phyloP scores from a whole-genome alignment of 2,113 vertebrate genomes.

The Echinops telfairi region DNA sequence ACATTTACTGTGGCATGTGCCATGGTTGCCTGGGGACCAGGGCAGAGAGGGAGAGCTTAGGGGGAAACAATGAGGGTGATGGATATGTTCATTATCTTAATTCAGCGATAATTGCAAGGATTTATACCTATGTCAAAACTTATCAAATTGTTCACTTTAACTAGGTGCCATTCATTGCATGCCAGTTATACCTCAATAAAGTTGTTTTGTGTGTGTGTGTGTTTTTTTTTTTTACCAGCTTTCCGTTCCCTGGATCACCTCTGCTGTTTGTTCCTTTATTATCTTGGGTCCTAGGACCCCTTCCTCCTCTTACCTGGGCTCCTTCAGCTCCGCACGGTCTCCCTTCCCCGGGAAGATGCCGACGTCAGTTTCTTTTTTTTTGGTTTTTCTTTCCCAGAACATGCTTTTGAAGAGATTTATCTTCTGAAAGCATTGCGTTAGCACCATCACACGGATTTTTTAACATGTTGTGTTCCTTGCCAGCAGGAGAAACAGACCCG shows the following conservation, averaged over 20 bases:
- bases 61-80: background rate
- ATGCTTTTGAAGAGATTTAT: rapidly evolving
- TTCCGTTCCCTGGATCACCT: too few relatives aligned
- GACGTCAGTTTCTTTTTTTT: too few relatives aligned
- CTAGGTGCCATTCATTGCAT: background rate
- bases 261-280: background rate
- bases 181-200: too few relatives aligned
- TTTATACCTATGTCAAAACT: rapidly evolving
- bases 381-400: rapidly evolving
- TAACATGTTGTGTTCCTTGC: too few relatives aligned
- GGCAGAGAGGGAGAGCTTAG: background rate
- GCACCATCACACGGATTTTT: background rate
- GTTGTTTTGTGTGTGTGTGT: too few relatives aligned
- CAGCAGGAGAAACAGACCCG: too few relatives aligned
- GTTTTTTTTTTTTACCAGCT: too few relatives aligned
- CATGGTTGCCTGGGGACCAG: background rate
- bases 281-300: rapidly evolving
- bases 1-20: background rate
- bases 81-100: background rate
- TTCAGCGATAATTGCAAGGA: background rate
- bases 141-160: rapidly evolving
- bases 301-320: rapidly evolving
- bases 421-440: too few relatives aligned
- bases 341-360: rapidly evolving
- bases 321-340: rapidly evolving